A percentile compares a stretch with the other conserved stretches of the same genome.
Evolutionary conservation across 2,113 vertebrate species (phyloP).

Genomic region (Verasper variegatus): DNA sequence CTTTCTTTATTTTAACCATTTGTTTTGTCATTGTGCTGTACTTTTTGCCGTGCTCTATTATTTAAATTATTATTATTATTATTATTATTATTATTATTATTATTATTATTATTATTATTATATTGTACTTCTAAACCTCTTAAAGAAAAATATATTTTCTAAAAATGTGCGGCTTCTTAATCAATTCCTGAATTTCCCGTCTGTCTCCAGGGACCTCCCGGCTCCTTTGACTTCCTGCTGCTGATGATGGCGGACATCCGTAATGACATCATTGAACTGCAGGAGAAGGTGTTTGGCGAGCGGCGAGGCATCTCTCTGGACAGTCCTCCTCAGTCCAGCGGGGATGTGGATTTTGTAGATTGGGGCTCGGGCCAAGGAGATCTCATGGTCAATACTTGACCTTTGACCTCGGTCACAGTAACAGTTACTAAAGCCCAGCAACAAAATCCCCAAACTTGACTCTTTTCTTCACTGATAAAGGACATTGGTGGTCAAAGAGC

Average conservation of each 20-base stretch:
- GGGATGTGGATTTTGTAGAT: conserved; percentile 73
- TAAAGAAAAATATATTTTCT: background rate
- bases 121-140: background rate
- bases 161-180: background rate
- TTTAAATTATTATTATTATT: too few species aligned
- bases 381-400: conserved; percentile 72
- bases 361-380: conserved; percentile 83
- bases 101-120: too few species aligned
- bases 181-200: background rate
- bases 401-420: background rate
- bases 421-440: conserved; percentile 11
- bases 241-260: conserved; percentile 87
- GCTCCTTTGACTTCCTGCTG: conserved; percentile 85
- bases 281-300: conserved; percentile 83
- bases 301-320: conserved; percentile 75
- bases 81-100: too few species aligned
- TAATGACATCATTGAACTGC: conserved; percentile 84
- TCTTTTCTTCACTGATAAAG: conserved; percentile 12
- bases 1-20: too few species aligned
- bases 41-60: too few species aligned
- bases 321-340: conserved; percentile 64
- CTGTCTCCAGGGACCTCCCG: conserved; percentile 80
- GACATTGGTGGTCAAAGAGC: conserved; percentile 15
- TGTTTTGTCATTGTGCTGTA: too few species aligned
- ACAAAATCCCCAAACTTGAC: conserved; percentile 25